Base-by-base conservation (phyloP, 2,113 vertebrate species). In the Salvelinus alpinus region DNA sequence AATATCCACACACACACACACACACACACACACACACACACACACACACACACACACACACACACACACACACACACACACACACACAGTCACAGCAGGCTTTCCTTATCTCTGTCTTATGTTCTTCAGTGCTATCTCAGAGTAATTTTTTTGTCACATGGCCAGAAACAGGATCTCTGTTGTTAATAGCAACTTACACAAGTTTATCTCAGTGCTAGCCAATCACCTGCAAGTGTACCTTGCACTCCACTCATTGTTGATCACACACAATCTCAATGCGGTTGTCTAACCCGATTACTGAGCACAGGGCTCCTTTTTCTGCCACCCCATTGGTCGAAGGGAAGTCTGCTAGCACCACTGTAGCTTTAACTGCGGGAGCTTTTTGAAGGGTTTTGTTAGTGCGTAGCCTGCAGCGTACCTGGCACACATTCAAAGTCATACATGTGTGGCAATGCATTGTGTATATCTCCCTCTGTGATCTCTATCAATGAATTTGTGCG, bases 151-250 rank as follows among this genome's bases (percentile, higher is more conserved):
- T 85, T 86, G 87, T 92, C 91, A 88, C 91, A 73, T 81, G 85
- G 90, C 83, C 91, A 84, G 91, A 94, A 94, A 93, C 94, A 96
- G 96, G 96, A 97, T 96, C 94, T 90, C 72, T 92, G 92, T 92
- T 94, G 92, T 94, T 94, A 85, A 87, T 91, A 83, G 81, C 80
- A 88, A 83, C 88, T 92, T 85, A 92, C 91, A 91, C 73, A 85
- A 88, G 86, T 84, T 85, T 91, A 88, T 90, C 91, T 83, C 66
- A 8, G 34, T 80, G 72, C 82, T 60, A 89, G 83, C 92, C 91
- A 93, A 92, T 93, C 89, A 90, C 82, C 87, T 85, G 81, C 76
- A 48, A 79, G 82, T 74, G 87, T 90, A 88, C 89, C 84, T 85
- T 85, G 86, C 83, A 66, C 87, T 88, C 88, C 82, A 65, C 86